phyloP scores from a whole-genome alignment of 2,113 vertebrate species.

The Theristicus caerulescens region DNA sequence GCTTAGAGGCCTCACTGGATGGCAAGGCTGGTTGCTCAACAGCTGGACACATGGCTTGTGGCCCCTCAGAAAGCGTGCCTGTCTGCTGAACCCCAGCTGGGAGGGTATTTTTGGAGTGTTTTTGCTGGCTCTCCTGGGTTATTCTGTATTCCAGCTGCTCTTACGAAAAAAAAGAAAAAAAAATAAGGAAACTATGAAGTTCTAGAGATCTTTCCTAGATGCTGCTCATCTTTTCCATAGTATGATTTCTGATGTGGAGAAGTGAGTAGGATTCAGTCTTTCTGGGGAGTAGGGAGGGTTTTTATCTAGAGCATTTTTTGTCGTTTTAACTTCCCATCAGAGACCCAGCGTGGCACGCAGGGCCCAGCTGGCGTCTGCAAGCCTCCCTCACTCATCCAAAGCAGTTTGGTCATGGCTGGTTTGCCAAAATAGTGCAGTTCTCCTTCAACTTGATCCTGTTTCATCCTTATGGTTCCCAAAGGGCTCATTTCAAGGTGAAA shows the following conservation, averaged over 20 bases:
- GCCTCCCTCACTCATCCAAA: background rate
- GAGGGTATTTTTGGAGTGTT: background rate
- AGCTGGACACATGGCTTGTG: background rate
- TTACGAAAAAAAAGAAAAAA: background rate
- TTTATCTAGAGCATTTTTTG: background rate
- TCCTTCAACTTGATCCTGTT: background rate
- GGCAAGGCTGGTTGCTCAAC: background rate
- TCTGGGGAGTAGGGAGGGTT: background rate
- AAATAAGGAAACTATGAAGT: background rate
- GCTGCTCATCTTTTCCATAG: background rate
- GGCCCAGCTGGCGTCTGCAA: background rate
- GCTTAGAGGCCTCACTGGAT: fast-evolving
- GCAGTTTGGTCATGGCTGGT: background rate
- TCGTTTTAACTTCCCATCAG: background rate
- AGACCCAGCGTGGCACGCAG: background rate
- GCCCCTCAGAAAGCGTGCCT: fast-evolving
- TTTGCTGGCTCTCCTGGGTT: background rate
- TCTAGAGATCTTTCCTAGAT: background rate
- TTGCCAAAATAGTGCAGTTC: background rate
- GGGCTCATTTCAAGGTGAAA: background rate
- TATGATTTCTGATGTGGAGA: background rate
- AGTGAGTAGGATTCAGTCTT: background rate
- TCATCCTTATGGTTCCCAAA: background rate
- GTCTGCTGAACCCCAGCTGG: background rate
- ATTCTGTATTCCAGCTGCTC: background rate